These are phyloP conservation scores for Vimba vimba DNA, from an alignment of 2,113 vertebrate genomes.

Conservation along the genomic window DNA sequence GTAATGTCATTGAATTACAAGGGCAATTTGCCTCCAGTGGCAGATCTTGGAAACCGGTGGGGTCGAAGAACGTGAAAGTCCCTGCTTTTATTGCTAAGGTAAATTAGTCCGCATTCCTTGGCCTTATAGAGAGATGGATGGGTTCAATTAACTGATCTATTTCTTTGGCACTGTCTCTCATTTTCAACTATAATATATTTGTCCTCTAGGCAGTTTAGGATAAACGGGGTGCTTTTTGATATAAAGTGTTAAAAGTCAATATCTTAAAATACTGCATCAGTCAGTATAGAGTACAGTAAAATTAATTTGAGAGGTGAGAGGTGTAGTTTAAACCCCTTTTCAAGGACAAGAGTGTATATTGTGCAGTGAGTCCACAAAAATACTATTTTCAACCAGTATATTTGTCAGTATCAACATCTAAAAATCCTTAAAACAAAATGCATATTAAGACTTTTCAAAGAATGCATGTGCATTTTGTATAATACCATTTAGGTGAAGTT, in stretches of 20 bases:
- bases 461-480: too few relatives aligned
- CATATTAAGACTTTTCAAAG: too few relatives aligned
- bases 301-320: neutral
- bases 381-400: neutral
- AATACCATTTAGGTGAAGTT: neutral
- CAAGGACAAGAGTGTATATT: neutral
- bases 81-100: constrained; percentile 40
- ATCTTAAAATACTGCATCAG: constrained; percentile 21
- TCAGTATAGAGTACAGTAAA: neutral
- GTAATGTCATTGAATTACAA: constrained; percentile 40
- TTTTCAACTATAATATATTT: neutral
- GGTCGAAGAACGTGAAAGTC: constrained; percentile 2
- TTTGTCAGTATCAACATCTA: neutral
- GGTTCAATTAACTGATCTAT: constrained; percentile 36
- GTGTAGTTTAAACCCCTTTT: neutral
- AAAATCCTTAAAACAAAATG: too few relatives aligned
- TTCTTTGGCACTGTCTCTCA: constrained; percentile 22
- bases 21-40: constrained; percentile 30
- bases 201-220: neutral
- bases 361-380: neutral
- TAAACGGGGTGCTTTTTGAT: neutral
- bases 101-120: constrained; percentile 22
- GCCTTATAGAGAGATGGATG: constrained; percentile 24
- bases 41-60: neutral
- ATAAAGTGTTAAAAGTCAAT: constrained; percentile 13